These are phyloP conservation scores for Agrilus mali DNA, from an alignment of 2,888 invertebrate species.

Conservation along the genomic window DNA sequence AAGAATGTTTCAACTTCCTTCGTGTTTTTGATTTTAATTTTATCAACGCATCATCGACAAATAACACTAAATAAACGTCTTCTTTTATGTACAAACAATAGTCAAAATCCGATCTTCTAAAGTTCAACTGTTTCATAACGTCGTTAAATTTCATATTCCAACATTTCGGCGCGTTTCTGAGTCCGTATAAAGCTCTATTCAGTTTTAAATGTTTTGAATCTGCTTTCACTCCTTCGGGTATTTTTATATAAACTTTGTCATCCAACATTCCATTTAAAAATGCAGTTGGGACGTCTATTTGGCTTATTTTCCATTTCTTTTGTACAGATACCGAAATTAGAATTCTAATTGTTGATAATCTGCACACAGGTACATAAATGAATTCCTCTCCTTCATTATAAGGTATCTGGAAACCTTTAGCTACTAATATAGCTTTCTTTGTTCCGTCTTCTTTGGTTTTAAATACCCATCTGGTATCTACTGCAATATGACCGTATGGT, in stretches of 20 bases:
- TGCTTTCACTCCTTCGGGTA: constrained; percentile 3
- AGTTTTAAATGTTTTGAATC: no score
- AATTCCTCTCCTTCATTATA: background rate
- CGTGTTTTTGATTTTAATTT: no score
- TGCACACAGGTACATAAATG: background rate
- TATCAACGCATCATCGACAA: no score
- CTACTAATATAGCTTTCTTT: background rate
- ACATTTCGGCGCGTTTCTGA: no score
- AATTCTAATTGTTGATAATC: background rate
- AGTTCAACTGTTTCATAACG: no score
- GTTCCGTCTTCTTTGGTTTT: background rate
- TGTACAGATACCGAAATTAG: constrained; percentile 1
- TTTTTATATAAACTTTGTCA: constrained; percentile 2
- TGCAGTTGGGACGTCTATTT: constrained; percentile 6
- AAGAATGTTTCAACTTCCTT: no score
- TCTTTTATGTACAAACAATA: no score
- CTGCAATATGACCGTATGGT: background rate
- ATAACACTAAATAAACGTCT: no score
- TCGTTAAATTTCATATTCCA: no score
- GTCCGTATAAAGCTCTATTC: no score
- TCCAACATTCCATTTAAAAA: constrained; percentile 9
- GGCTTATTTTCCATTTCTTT: constrained; percentile 3
- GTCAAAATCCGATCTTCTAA: no score
- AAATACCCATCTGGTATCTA: background rate
- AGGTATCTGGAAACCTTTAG: background rate